These are phyloP conservation scores for Drosophila dives DNA, from an alignment of 2,888 invertebrate genomes.

Conservation along the genomic window DNA sequence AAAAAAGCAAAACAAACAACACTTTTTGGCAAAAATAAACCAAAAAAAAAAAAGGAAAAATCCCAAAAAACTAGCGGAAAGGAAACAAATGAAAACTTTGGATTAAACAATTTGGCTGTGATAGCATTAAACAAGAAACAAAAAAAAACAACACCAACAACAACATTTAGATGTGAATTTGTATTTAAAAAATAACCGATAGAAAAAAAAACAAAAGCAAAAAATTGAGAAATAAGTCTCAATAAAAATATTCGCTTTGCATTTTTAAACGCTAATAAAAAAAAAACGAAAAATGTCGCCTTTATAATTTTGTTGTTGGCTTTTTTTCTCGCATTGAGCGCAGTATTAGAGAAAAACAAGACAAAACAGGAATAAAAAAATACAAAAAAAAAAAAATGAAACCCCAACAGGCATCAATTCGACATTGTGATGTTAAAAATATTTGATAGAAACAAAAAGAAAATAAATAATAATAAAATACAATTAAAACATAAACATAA, in stretches of 20 bases:
- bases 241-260: slow-evolving; percentile 57
- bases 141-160: slow-evolving; percentile 23
- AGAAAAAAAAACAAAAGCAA: slow-evolving; percentile 23
- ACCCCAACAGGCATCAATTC: slow-evolving; percentile 71
- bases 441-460: slow-evolving; percentile 44
- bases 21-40: slow-evolving; percentile 62
- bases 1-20: slow-evolving; percentile 57
- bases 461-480: slow-evolving; percentile 39
- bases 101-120: slow-evolving; percentile 85
- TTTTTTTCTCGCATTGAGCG: slow-evolving; percentile 67
- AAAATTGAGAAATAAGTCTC: slow-evolving; percentile 18
- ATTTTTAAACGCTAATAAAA: slow-evolving; percentile 38
- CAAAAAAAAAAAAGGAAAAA: slow-evolving; percentile 40
- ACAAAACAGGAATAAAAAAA: slow-evolving; percentile 18
- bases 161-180: slow-evolving; percentile 20
- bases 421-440: slow-evolving; percentile 81
- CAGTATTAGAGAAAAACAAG: slow-evolving; percentile 69
- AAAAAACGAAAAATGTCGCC: slow-evolving; percentile 43
- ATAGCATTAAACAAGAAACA: slow-evolving; percentile 82
- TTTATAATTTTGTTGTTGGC: slow-evolving; percentile 74
- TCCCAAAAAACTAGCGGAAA: slow-evolving; percentile 28
- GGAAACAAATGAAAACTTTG: slow-evolving; percentile 77
- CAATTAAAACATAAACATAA: slow-evolving; percentile 41
- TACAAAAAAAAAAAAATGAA: slow-evolving; percentile 17
- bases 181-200: slow-evolving; percentile 50